Evolutionary conservation across 2,113 vertebrate species (phyloP), one percentile per base, ranked within the genome.

Genomic region (Telmatochromis sp.): DNA sequence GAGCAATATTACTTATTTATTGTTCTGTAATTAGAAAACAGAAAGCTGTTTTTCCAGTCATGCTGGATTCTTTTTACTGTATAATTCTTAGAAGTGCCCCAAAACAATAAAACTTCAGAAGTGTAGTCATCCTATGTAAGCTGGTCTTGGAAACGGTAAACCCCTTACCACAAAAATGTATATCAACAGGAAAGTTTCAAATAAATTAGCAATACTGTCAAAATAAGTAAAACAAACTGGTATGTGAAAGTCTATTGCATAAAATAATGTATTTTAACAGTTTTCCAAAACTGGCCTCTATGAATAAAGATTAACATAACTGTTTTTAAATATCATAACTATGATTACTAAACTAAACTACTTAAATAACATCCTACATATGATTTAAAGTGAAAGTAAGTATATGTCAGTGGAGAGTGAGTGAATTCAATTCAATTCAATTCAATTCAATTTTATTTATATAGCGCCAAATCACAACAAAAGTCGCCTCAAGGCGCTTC

Each of bases 201-300:
- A 14, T 26, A 57, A 57, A 8, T 26, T 5, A 57, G 12, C 12
- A 26, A 6, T 26, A 26, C 54, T 57, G 54, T 57, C 54, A 57
- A 26, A 57, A 57, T 57, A 1, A 57, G 23, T 57, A 57, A 57
- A 14, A 14, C 54, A 14, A 57, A 57, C 54, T 57, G 54, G 4
- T 0, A 57, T 57, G 23, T 57, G 54, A 5, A 57, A 57, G 54
- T 57, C 54, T 57, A 8, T 0, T 57, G 12, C 23, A 57, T 55
- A 55, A 55, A 1, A 55, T 1, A 55, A 4, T 14, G 6, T 0
- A 5, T 57, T 57, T 57, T 0, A 1, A 57, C 54, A 5, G 23
- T 57, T 57, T 57, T 26, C 1, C 6, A 26, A 3, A 57, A 14
- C 21, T 57, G 21, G 21, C 6, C 21, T 57, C 54, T 3, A 23